Percentiles rank a stretch among this genome's conserved stretches.
These are phyloP conservation scores for Notothenia rossii DNA, from an alignment of 2,113 vertebrate species.

Conservation along the genomic window DNA sequence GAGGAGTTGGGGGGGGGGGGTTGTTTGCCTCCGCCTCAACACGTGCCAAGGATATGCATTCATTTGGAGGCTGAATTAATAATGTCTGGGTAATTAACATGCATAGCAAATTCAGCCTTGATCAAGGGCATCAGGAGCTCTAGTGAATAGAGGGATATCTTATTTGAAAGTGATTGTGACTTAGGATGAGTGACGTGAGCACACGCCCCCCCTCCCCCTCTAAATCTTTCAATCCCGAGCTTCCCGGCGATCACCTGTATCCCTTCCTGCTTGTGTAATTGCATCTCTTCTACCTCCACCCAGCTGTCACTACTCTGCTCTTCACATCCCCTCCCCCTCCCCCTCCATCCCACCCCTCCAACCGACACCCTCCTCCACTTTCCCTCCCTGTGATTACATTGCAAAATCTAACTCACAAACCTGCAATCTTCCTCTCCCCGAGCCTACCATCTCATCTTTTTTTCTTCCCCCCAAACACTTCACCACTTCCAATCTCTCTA, in stretches of 20 bases:
- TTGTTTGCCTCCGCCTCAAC: slow-evolving; percentile 40
- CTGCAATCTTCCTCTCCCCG: slow-evolving; percentile 38
- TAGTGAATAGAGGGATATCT: slow-evolving; percentile 27
- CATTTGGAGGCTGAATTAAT: slow-evolving; percentile 46
- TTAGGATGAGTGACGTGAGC: slow-evolving; percentile 28
- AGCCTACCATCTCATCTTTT: slow-evolving; percentile 1
- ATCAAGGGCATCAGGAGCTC: slow-evolving; percentile 39
- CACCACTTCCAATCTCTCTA: slow-evolving; percentile 34
- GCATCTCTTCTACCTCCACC: slow-evolving; percentile 27
- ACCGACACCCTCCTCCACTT: not conserved
- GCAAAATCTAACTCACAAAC: slow-evolving; percentile 45
- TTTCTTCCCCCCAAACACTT: slow-evolving; percentile 19
- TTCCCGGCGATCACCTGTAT: slow-evolving; percentile 31
- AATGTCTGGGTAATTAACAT: slow-evolving; percentile 60
- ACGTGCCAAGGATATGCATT: slow-evolving; percentile 42
- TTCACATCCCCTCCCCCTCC: not conserved
- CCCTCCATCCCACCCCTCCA: too few relatives aligned
- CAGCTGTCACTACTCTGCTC: slow-evolving; percentile 22
- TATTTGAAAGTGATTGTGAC: slow-evolving; percentile 43
- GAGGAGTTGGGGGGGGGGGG: not conserved
- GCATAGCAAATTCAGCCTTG: slow-evolving; percentile 48
- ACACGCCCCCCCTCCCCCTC: not conserved
- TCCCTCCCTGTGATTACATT: slow-evolving; percentile 56
- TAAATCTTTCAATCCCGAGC: slow-evolving; percentile 38
- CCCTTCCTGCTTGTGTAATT: slow-evolving; percentile 42